phyloP scores from a whole-genome alignment of 2,113 vertebrate species.

The Dipodomys merriami region DNA sequence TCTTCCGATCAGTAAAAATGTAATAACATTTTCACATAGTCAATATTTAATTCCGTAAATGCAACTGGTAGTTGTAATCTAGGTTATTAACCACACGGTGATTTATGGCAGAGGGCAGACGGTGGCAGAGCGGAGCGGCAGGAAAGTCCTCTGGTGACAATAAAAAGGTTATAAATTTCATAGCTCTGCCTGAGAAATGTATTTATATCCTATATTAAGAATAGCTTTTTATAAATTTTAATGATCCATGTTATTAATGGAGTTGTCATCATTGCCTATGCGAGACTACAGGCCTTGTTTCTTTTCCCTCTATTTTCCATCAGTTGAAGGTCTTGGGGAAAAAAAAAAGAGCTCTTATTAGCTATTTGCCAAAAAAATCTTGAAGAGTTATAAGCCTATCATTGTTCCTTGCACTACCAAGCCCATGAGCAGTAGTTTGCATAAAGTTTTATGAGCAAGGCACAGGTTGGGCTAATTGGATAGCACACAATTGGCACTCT shows the following conservation, averaged over 20 bases:
- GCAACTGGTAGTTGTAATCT: conserved; percentile 91
- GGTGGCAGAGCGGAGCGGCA: conserved; percentile 83
- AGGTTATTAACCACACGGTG: conserved; percentile 90
- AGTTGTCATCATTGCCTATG: conserved; percentile 84
- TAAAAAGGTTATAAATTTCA: conserved; percentile 92
- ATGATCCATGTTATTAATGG: conserved; percentile 94
- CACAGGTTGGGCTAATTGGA: conserved; percentile 84
- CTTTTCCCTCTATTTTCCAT: conserved; percentile 81
- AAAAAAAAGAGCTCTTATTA: conserved; percentile 80
- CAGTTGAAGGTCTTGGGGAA: conserved; percentile 82
- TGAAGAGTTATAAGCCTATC: conserved; percentile 84
- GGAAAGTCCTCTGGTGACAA: conserved; percentile 90
- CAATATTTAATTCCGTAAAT: conserved; percentile 93
- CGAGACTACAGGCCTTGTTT: conserved; percentile 80
- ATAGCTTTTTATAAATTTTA: conserved; percentile 95
- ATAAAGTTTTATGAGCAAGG: conserved; percentile 85
- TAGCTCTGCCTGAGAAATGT: conserved; percentile 89
- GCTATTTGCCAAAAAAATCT: conserved; percentile 84
- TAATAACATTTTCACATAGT: conserved; percentile 92
- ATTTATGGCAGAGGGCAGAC: conserved; percentile 88
- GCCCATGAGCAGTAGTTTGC: conserved; percentile 80
- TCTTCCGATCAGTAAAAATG: conserved; percentile 90
- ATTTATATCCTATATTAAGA: conserved; percentile 93
- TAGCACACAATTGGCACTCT: conserved; percentile 84
- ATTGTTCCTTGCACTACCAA: conserved; percentile 81